Evolutionary conservation across 2,113 vertebrate species (phyloP).

Genomic region (Paradoxurus hermaphroditus): DNA sequence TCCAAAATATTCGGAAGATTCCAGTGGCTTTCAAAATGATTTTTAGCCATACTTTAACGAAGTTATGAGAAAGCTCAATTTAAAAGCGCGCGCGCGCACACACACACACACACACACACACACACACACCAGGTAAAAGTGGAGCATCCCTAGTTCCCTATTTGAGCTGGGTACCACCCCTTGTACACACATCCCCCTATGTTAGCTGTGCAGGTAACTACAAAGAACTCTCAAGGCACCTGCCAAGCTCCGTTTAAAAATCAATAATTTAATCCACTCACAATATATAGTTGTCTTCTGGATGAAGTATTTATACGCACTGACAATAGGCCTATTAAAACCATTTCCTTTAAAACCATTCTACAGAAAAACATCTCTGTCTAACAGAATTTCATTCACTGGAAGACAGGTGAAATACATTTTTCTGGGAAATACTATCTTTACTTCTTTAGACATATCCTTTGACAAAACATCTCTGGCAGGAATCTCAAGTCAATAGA

Average conservation of each 20-base stretch:
- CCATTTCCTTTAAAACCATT: conserved; percentile 1
- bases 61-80: not conserved
- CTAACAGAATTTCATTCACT: conserved; percentile 26
- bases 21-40: conserved; percentile 38
- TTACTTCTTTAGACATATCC: not conserved
- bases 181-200: not conserved
- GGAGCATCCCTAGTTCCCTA: not conserved
- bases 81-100: not conserved
- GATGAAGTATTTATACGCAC: not conserved
- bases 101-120: not conserved
- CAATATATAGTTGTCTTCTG: not conserved
- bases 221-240: not conserved
- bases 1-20: not conserved
- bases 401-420: not conserved
- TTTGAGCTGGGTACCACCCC: not conserved
- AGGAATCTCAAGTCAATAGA: conserved; percentile 14
- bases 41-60: not conserved
- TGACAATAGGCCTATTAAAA: not conserved
- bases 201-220: not conserved
- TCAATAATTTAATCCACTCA: not conserved
- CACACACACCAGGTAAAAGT: not conserved
- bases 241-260: not conserved
- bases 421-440: not conserved
- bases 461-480: not conserved
- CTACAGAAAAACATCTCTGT: conserved; percentile 8